phyloP scores from a whole-genome alignment of 1,140 invertebrate genomes.

The Drosophila sucinea region DNA sequence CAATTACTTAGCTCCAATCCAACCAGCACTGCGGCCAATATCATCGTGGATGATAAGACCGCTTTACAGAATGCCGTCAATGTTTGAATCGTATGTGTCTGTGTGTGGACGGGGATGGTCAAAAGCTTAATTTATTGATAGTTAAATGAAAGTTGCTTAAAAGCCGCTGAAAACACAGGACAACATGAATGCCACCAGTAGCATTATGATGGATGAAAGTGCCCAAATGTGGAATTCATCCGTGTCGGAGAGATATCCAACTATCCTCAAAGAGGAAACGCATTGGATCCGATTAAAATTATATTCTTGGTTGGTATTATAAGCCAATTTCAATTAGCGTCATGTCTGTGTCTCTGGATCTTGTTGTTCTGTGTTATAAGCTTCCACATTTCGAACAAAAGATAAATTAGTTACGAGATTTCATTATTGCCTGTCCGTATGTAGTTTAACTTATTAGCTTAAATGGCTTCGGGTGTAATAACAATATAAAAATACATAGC shows the following conservation, averaged over 20 bases:
- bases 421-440: background rate
- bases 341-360: too few species aligned
- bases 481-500: constrained; percentile 7
- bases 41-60: constrained; percentile 80
- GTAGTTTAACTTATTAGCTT: constrained; percentile 9
- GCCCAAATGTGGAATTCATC: background rate
- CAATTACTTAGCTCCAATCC: constrained; percentile 85
- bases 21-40: constrained; percentile 75
- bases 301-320: too few species aligned
- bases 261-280: background rate
- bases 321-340: too few species aligned
- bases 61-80: constrained; percentile 79
- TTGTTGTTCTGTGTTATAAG: too few species aligned
- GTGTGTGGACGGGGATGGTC: background rate
- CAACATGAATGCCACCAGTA: background rate
- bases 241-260: background rate
- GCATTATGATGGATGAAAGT: background rate
- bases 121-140: constrained; percentile 1
- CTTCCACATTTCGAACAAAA: too few species aligned
- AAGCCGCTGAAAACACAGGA: background rate
- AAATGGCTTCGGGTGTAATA: constrained; percentile 3
- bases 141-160: background rate
- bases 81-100: constrained; percentile 45
- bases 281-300: too few species aligned
- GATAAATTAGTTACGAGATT: background rate